A percentile compares a stretch with the other conserved stretches of the same genome.
Conservation (phyloP, 2,113 vertebrate species). For the Grantiella picta region DNA sequence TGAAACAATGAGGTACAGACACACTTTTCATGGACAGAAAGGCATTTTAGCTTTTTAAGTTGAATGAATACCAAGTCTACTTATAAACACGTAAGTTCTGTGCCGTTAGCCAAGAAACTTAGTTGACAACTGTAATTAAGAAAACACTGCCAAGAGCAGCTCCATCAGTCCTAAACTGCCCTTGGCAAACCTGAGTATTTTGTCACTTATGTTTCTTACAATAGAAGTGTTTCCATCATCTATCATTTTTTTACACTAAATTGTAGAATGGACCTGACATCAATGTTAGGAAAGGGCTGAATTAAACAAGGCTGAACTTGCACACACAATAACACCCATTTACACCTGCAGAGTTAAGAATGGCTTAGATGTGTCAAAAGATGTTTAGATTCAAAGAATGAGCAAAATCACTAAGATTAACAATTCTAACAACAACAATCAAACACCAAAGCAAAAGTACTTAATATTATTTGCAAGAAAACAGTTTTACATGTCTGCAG, state of each 20-base stretch:
- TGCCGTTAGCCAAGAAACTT: slow-evolving; percentile 32
- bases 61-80: not conserved
- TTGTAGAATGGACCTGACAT: slow-evolving; percentile 22
- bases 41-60: slow-evolving; percentile 4
- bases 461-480: not conserved
- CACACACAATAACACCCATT: slow-evolving; percentile 16
- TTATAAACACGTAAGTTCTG: slow-evolving; percentile 18
- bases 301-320: slow-evolving; percentile 52
- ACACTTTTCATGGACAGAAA: slow-evolving; percentile 9
- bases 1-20: slow-evolving; percentile 21
- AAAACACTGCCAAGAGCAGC: slow-evolving; percentile 26
- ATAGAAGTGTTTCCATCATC: slow-evolving; percentile 1
- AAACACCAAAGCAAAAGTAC: not conserved
- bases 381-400: not conserved
- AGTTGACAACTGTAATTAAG: slow-evolving; percentile 56
- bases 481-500: not conserved
- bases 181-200: slow-evolving; percentile 7
- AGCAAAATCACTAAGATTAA: slow-evolving; percentile 6
- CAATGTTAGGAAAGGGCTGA: slow-evolving; percentile 8
- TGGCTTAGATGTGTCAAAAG: slow-evolving; percentile 28
- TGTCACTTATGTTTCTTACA: slow-evolving; percentile 32
- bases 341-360: not conserved
- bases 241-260: slow-evolving; percentile 5
- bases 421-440: not conserved
- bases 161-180: slow-evolving; percentile 34